Evolutionary conservation across 2,888 invertebrate species (phyloP).

Genomic region (Rotaria macrura): DNA sequence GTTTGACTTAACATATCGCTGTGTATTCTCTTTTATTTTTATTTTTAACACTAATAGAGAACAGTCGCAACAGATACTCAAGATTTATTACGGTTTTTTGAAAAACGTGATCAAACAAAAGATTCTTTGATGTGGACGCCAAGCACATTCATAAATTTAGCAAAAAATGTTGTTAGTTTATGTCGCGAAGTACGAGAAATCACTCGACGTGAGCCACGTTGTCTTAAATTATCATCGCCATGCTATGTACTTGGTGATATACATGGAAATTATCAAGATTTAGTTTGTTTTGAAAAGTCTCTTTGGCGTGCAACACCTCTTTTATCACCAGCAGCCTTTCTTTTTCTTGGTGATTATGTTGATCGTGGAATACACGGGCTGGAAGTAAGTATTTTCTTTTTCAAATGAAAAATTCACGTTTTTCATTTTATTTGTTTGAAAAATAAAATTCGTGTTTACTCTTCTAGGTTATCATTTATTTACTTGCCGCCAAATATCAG

Average conservation of each 20-base stretch:
- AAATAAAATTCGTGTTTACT: background rate
- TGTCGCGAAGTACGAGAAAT: conserved; percentile 57
- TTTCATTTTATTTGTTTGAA: background rate
- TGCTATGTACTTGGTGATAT: conserved; percentile 60
- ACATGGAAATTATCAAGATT: conserved; percentile 63
- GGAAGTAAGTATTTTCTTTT: conserved; percentile 54
- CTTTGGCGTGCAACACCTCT: conserved; percentile 63
- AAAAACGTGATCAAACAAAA: conserved; percentile 42
- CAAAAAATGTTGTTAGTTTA: conserved; percentile 54
- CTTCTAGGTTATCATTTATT: conserved; percentile 54
- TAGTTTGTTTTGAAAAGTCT: conserved; percentile 61
- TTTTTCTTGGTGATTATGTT: conserved; percentile 68
- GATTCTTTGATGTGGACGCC: conserved; percentile 49
- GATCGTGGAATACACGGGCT: conserved; percentile 62
- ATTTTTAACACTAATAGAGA: conserved; percentile 38
- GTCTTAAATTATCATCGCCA: conserved; percentile 55
- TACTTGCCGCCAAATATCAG: conserved; percentile 62
- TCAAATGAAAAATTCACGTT: too few species aligned
- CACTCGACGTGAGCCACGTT: conserved; percentile 53
- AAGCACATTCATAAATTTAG: conserved; percentile 50
- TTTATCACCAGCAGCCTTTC: conserved; percentile 58
- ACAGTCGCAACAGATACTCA: conserved; percentile 57
- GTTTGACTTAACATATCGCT: too few species aligned
- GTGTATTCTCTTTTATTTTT: background rate
- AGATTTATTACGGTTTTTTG: conserved; percentile 54